phyloP scores from a whole-genome alignment of 2,797 vertebrate species.

The Moxostoma hubbsi region DNA sequence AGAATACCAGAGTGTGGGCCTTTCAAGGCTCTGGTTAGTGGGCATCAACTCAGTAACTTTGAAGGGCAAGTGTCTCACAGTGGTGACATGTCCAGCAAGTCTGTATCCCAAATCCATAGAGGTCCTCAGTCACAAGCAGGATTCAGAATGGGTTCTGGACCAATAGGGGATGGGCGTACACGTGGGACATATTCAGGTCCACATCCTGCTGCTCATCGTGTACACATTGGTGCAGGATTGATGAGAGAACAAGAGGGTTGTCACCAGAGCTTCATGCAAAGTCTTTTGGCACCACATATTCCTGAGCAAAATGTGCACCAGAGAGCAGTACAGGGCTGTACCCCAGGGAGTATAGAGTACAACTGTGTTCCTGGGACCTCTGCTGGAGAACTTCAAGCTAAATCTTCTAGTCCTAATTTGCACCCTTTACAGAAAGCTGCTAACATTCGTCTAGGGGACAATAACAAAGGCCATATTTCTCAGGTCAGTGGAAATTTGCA shows the following conservation, averaged over 20 bases:
- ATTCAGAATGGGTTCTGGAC: slow-evolving; percentile 86
- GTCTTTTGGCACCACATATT: slow-evolving; percentile 89
- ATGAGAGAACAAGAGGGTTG: slow-evolving; percentile 89
- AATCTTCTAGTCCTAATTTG: slow-evolving; percentile 90
- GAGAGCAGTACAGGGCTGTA: slow-evolving; percentile 87
- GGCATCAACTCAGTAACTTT: slow-evolving; percentile 83
- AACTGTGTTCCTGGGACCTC: slow-evolving; percentile 87
- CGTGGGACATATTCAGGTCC: slow-evolving; percentile 84
- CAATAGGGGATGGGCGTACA: slow-evolving; percentile 84
- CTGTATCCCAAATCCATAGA: slow-evolving; percentile 83
- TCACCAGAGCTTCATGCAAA: slow-evolving; percentile 98
- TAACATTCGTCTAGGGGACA: slow-evolving; percentile 87
- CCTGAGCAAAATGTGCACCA: slow-evolving; percentile 90
- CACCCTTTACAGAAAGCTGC: slow-evolving; percentile 87
- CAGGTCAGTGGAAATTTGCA: slow-evolving; percentile 92
- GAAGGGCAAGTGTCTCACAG: slow-evolving; percentile 90
- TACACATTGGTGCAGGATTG: slow-evolving; percentile 81
- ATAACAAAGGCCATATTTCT: slow-evolving; percentile 89
- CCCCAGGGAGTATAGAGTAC: slow-evolving; percentile 90
- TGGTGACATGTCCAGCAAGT: slow-evolving; percentile 86
- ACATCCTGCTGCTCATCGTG: slow-evolving; percentile 85
- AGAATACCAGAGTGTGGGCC: slow-evolving; percentile 90
- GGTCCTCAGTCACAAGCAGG: slow-evolving; percentile 86
- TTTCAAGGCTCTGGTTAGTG: slow-evolving; percentile 84
- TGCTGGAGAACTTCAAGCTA: slow-evolving; percentile 88